phyloP scores from a whole-genome alignment of 2,888 invertebrate species.

The Malacosoma neustria region DNA sequence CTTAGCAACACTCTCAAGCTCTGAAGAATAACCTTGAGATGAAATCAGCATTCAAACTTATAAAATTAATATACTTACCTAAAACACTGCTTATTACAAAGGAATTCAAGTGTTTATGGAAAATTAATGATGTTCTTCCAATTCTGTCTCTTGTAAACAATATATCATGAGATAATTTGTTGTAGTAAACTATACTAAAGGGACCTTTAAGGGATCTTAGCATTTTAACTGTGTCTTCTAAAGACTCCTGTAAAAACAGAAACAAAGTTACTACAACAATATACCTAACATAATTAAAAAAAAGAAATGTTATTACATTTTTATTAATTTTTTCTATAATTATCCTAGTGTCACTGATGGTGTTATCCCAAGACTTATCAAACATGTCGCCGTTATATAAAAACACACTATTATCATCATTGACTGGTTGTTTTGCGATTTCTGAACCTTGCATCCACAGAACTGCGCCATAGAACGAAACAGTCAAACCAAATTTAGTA shows the following conservation, averaged over 20 bases:
- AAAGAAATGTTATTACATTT: conserved; percentile 12
- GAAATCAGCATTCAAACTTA: conserved; percentile 1
- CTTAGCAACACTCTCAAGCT: too few relatives aligned
- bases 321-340: conserved; percentile 50
- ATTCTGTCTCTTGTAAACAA: conserved; percentile 91
- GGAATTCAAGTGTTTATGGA: conserved; percentile 58
- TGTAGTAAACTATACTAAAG: conserved; percentile 86
- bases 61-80: conserved; percentile 31
- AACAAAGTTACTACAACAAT: too few relatives aligned
- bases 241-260: neutral
- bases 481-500: conserved; percentile 18
- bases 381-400: conserved; percentile 95
- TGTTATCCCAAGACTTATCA: conserved; percentile 46
- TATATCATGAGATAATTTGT: conserved; percentile 70
- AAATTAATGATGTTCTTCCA: conserved; percentile 89
- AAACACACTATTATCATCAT: conserved; percentile 76
- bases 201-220: conserved; percentile 84
- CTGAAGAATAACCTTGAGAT: too few relatives aligned
- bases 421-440: conserved; percentile 80
- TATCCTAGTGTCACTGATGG: conserved; percentile 68
- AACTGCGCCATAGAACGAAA: conserved; percentile 74
- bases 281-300: conserved; percentile 1
- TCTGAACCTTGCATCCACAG: conserved; percentile 88
- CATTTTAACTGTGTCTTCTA: conserved; percentile 40
- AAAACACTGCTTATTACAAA: conserved; percentile 72